Conservation (phyloP, 2,888 invertebrate species). For the Neoascia interrupta region DNA sequence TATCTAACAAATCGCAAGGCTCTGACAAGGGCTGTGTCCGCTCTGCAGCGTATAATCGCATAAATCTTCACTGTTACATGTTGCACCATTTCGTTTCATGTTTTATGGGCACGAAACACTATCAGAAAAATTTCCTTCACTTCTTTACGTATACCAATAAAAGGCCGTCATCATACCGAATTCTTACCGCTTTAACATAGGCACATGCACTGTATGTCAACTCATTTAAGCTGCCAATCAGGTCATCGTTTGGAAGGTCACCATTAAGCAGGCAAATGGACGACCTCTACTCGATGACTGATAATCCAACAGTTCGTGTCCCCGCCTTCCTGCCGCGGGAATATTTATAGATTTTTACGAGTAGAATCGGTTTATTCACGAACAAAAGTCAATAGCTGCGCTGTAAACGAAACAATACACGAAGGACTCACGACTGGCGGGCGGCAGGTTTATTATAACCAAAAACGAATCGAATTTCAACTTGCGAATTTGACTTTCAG, state of each 20-base stretch:
- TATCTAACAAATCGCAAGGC: too few species aligned
- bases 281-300: conserved; percentile 33
- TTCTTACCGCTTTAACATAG: conserved; percentile 43
- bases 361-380: conserved; percentile 21
- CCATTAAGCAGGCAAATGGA: conserved; percentile 15
- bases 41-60: too few species aligned
- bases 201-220: conserved; percentile 49
- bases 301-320: conserved; percentile 19
- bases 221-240: conserved; percentile 4
- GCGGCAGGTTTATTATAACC: conserved; percentile 1
- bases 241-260: conserved; percentile 29
- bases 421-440: background rate
- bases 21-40: too few species aligned
- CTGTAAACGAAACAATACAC: background rate
- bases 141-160: conserved; percentile 16
- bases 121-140: conserved; percentile 15
- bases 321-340: background rate
- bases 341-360: conserved; percentile 51
- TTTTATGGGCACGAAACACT: conserved; percentile 39
- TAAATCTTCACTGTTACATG: too few species aligned
- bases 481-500: conserved; percentile 10
- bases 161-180: conserved; percentile 33
- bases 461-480: conserved; percentile 27
- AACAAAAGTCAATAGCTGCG: conserved; percentile 38
- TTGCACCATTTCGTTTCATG: too few species aligned